Percentiles rank a stretch among this genome's conserved stretches.
Evolutionary conservation across 2,888 invertebrate species (phyloP).

Genomic region (Epirrhoe alternata): DNA sequence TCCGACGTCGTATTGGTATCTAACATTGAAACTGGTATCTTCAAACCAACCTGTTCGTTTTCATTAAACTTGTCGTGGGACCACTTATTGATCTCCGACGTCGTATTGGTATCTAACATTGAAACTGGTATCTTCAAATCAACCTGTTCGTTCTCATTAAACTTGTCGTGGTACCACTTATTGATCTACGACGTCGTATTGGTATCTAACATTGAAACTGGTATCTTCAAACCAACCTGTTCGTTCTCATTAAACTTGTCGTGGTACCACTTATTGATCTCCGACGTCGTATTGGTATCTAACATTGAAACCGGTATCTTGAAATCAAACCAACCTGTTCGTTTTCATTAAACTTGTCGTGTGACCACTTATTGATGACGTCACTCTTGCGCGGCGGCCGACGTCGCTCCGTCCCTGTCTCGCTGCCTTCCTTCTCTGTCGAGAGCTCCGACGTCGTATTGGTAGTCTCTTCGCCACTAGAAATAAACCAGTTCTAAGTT

Average conservation of each 20-base stretch:
- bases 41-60: no score
- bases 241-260: no score
- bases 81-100: neutral
- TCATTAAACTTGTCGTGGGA: no score
- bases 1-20: no score
- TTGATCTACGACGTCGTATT: neutral
- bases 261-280: no score
- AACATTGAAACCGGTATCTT: neutral
- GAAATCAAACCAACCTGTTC: slow-evolving; percentile 79
- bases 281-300: no score
- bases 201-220: no score
- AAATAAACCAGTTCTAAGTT: neutral
- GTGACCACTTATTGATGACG: slow-evolving; percentile 90
- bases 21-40: no score
- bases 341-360: slow-evolving; percentile 93
- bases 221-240: neutral
- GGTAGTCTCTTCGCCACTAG: slow-evolving; percentile 69
- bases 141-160: no score
- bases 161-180: no score
- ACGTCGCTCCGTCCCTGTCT: slow-evolving; percentile 67
- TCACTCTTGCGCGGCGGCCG: slow-evolving; percentile 85
- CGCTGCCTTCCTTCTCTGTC: slow-evolving; percentile 68
- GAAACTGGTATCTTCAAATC: neutral
- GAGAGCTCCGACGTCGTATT: slow-evolving; percentile 65
- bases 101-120: no score